A percentile compares a stretch with the other conserved stretches of the same genome.
Conservation (phyloP, 2,797 vertebrate species). For the Sus cebifrons region DNA sequence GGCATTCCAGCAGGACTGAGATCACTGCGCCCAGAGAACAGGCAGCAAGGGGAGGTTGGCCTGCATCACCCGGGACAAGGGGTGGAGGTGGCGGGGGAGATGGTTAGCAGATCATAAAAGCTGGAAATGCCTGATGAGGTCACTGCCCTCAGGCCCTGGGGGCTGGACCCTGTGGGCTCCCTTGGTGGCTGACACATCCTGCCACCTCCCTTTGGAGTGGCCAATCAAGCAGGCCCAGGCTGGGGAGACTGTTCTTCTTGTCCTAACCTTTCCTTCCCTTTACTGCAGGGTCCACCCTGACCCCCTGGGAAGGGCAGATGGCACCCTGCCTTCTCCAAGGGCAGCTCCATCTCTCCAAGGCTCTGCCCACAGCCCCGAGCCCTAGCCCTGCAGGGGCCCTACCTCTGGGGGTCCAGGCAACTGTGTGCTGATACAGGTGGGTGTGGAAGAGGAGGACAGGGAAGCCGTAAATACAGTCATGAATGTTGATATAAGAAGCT, state of each 20-base stretch:
- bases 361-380: neutral
- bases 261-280: constrained; percentile 31
- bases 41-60: neutral
- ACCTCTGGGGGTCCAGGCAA: neutral
- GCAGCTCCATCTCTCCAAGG: neutral
- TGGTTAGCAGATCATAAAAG: constrained; percentile 78
- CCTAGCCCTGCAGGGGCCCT: neutral
- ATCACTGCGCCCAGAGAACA: neutral
- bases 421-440: neutral
- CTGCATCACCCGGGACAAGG: constrained; percentile 21
- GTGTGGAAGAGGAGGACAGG: neutral
- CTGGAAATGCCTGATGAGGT: constrained; percentile 79
- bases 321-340: neutral
- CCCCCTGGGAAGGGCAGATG: neutral
- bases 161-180: neutral
- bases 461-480: neutral
- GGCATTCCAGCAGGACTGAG: constrained; percentile 70
- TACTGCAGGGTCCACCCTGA: too few relatives aligned
- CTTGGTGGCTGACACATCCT: neutral
- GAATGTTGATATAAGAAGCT: neutral
- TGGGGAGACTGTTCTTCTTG: neutral
- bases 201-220: neutral
- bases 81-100: too few relatives aligned
- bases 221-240: neutral
- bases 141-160: constrained; percentile 49